These are phyloP conservation scores for Delichon dasypus DNA, from an alignment of 2,797 vertebrate genomes.

Conservation along the genomic window DNA sequence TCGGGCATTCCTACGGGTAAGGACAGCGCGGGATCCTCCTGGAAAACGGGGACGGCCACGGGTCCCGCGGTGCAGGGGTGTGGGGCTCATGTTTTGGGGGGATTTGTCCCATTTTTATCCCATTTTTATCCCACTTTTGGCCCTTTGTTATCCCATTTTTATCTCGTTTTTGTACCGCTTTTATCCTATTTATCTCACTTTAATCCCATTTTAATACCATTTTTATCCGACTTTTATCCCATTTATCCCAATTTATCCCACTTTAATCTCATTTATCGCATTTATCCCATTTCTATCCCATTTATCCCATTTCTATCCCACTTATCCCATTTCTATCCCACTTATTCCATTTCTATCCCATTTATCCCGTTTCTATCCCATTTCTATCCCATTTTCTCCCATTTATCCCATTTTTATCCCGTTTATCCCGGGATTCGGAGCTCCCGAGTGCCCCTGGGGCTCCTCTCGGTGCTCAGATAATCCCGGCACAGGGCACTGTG, in stretches of 20 bases:
- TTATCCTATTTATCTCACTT: too few species aligned
- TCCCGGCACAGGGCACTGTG: background rate
- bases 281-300: too few species aligned
- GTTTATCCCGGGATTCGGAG: background rate
- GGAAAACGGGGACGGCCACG: background rate
- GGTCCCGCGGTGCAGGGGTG: rapidly evolving
- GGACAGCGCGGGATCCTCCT: background rate
- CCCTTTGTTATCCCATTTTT: too few species aligned
- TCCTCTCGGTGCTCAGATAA: background rate
- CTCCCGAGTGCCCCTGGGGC: background rate
- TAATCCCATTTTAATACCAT: background rate
- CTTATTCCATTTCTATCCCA: too few species aligned
- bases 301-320: too few species aligned
- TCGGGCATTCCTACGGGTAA: background rate
- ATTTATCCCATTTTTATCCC: background rate
- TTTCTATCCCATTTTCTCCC: background rate
- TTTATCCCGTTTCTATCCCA: background rate
- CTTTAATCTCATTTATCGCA: background rate
- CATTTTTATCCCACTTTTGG: background rate
- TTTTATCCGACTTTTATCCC: too few species aligned
- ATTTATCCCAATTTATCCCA: background rate
- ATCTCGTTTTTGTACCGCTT: too few species aligned
- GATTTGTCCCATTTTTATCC: too few species aligned
- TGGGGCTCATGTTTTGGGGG: background rate
- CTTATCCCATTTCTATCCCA: too few species aligned